A percentile compares a stretch with the other conserved stretches of the same genome.
These are phyloP conservation scores for Bradynema listronoti DNA, from an alignment of 1,140 invertebrate species.

Conservation along the genomic window DNA sequence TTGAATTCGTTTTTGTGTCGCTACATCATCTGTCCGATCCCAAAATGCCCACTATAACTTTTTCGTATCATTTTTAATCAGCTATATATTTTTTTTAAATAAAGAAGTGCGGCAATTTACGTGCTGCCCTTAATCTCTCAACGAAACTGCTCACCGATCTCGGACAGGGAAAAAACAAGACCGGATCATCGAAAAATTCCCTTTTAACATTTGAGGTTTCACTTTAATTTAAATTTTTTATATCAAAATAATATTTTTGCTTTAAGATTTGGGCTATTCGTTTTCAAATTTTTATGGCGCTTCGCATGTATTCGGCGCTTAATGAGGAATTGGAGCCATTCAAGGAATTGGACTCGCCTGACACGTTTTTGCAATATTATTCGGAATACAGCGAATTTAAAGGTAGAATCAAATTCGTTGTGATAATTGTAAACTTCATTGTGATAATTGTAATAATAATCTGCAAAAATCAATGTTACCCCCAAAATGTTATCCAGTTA, in stretches of 20 bases:
- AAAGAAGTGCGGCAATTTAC: constrained; percentile 19
- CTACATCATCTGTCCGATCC: too few relatives aligned
- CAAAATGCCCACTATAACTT: too few relatives aligned
- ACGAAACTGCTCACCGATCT: constrained; percentile 16
- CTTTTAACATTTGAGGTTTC: constrained; percentile 20
- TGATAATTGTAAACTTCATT: not conserved
- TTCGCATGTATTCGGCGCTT: constrained; percentile 38
- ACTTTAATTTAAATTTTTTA: constrained; percentile 16
- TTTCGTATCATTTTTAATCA: too few relatives aligned
- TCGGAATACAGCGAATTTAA: not conserved
- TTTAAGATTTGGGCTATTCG: constrained; percentile 45
- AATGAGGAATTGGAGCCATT: constrained; percentile 42
- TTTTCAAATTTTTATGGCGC: constrained; percentile 43
- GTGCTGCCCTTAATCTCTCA: constrained; percentile 21
- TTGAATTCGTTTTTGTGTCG: too few relatives aligned
- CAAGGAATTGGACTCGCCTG: constrained; percentile 48
- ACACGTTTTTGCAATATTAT: constrained; percentile 45
- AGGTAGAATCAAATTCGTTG: constrained; percentile 2
- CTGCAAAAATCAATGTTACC: too few relatives aligned
- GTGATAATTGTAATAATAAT: too few relatives aligned
- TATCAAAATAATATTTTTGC: constrained; percentile 10
- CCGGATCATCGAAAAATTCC: constrained; percentile 21
- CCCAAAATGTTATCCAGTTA: too few relatives aligned
- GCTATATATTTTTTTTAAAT: too few relatives aligned
- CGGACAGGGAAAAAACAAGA: constrained; percentile 15